phyloP scores from a whole-genome alignment of 92 coral and sea anemone genomes.

The Paramuricea clavata region DNA sequence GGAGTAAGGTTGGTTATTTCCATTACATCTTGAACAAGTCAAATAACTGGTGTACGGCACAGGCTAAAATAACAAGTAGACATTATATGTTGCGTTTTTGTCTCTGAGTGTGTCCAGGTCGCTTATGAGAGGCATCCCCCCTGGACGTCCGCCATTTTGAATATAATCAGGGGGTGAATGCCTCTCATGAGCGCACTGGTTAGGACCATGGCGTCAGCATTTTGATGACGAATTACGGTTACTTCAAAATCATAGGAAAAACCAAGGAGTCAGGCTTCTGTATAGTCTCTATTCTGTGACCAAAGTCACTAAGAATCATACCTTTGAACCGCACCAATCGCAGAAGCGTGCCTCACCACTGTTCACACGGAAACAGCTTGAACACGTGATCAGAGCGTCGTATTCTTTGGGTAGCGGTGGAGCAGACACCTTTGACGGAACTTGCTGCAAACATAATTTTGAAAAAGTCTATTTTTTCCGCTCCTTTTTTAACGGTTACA shows the following conservation, averaged over 20 bases:
- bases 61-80: conserved; percentile 12
- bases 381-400: conserved; percentile 88
- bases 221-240: too few species aligned
- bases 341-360: conserved; percentile 97
- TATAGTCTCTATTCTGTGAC: too few species aligned
- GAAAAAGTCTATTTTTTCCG: too few species aligned
- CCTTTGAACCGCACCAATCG: conserved; percentile 98
- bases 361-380: conserved; percentile 93
- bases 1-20: conserved; percentile 35
- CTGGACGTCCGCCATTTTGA: too few species aligned
- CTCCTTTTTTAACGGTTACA: too few species aligned
- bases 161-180: too few species aligned
- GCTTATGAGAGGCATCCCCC: too few species aligned
- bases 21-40: conserved; percentile 47
- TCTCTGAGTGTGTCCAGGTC: too few species aligned
- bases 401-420: conserved; percentile 92
- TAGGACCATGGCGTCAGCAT: too few species aligned
- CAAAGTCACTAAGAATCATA: background rate
- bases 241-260: too few species aligned
- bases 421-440: conserved; percentile 81
- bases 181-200: too few species aligned
- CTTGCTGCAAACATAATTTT: conserved; percentile 59
- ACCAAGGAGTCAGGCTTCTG: too few species aligned
- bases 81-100: background rate
- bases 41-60: conserved; percentile 43